Conservation (phyloP, 2,797 vertebrate genomes). For the Rhynchonycteris naso region DNA sequence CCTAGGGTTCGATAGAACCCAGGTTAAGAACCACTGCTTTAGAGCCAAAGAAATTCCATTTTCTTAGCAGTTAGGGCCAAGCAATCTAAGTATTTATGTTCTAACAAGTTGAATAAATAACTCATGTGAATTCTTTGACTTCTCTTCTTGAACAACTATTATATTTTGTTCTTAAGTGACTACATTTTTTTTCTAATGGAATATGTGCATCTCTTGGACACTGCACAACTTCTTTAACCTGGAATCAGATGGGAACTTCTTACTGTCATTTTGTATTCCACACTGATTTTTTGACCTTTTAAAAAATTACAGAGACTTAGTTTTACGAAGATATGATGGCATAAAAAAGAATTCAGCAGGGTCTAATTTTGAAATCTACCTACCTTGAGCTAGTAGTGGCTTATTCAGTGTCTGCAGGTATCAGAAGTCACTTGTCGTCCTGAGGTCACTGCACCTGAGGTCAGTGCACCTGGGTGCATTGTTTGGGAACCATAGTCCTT, state of each 20-base stretch:
- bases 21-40: no score
- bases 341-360: not conserved
- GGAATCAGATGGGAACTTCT: not conserved
- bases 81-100: not conserved
- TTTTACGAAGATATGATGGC: not conserved
- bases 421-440: not conserved
- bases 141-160: not conserved
- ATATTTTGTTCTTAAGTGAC: slow-evolving; percentile 36
- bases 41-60: not conserved
- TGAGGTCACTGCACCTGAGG: not conserved
- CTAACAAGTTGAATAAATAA: slow-evolving; percentile 12
- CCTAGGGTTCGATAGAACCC: no score
- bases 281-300: not conserved
- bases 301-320: not conserved
- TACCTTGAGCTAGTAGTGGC: not conserved
- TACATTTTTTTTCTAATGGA: not conserved
- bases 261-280: not conserved
- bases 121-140: not conserved
- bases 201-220: slow-evolving; percentile 2
- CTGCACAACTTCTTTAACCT: not conserved
- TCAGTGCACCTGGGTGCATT: not conserved
- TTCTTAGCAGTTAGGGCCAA: not conserved
- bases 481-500: not conserved
- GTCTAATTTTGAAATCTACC: not conserved
- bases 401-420: not conserved